Evolutionary conservation across 2,888 invertebrate genomes (phyloP).

Genomic region (Heliconius ismenius): DNA sequence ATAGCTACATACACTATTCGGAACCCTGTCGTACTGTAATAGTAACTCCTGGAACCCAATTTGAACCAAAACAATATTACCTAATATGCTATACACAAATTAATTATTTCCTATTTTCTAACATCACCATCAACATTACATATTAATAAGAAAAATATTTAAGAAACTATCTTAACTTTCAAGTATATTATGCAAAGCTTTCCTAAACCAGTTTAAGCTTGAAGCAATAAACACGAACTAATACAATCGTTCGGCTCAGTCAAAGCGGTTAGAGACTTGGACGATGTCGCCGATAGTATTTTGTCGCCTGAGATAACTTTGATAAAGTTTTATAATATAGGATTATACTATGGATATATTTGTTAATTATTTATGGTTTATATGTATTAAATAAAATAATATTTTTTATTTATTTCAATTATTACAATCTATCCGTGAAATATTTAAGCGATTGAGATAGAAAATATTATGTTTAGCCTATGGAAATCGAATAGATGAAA

Average conservation of each 20-base stretch:
- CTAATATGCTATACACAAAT: neutral
- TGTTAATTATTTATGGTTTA: constrained; percentile 26
- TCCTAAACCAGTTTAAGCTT: constrained; percentile 36
- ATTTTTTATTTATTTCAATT: neutral
- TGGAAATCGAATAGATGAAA: neutral
- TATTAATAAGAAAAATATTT: neutral
- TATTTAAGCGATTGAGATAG: neutral
- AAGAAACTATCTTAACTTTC: neutral
- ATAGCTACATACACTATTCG: too few relatives aligned
- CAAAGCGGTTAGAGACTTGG: constrained; percentile 74
- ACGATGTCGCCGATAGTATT: constrained; percentile 77
- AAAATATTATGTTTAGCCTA: neutral
- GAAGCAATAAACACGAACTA: constrained; percentile 39
- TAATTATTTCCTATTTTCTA: neutral
- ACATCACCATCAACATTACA: neutral
- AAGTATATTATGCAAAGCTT: constrained; percentile 13
- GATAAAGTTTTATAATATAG: constrained; percentile 67
- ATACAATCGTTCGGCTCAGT: constrained; percentile 61
- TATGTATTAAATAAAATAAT: neutral
- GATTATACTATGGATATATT: constrained; percentile 44
- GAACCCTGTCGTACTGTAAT: too few relatives aligned
- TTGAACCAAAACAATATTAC: too few relatives aligned
- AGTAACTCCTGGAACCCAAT: too few relatives aligned
- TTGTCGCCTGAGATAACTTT: constrained; percentile 77
- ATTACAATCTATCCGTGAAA: neutral